Base-by-base conservation (phyloP, 92 coral and sea anemone species). In the Palythoa heliodiscus region DNA sequence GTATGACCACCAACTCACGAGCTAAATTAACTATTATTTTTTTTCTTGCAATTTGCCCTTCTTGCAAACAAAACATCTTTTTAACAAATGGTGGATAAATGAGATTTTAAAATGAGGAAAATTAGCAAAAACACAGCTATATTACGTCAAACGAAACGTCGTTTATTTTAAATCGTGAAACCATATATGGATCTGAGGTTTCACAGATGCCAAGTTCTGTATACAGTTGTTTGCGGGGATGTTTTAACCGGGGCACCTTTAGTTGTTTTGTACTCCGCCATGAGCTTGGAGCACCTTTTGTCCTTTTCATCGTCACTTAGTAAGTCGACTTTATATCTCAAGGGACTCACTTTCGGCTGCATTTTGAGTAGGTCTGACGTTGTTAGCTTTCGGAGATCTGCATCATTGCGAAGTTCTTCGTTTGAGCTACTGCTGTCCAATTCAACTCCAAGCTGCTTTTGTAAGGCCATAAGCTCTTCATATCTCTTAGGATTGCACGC, bases 201-300 rank as follows among this genome's bases (percentile, higher is more conserved):
- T 60, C 85, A 96, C 47, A 96, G 87, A 71, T 92, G 98, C 95
- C 95, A 96, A 16, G 98, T 86, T 82, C 93, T 93, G 77, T 96
- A 96, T 4, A 94, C 85, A 37, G 93, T 92, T 60, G 95, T 91
- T 24, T 90, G 88, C 6, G 91, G 83, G 2, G 90, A 82, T 15
- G 83, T 88, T 38, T 78, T 86, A 39, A 91, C 86, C 35, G 88
- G 89, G 40, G 84, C 73, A 43, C 87, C 89, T 67, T 88, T 96
- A 54, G 90, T 96, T 11, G 97, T 91, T 87, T 92, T 96, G 67
- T 84, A 96, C 71, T 96, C 98, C 22, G 89, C 90, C 98, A 96
- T 88, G 14, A 96, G 89, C 82, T 92, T 93, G 0, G 98, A 90
- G 80, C 98, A 96, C 1, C 98, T 91, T 86, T 92, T 88, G 83